A percentile compares a stretch with the other conserved stretches of the same genome.
phyloP scores from a whole-genome alignment of 2,113 vertebrate species.

The Rhea pennata region DNA sequence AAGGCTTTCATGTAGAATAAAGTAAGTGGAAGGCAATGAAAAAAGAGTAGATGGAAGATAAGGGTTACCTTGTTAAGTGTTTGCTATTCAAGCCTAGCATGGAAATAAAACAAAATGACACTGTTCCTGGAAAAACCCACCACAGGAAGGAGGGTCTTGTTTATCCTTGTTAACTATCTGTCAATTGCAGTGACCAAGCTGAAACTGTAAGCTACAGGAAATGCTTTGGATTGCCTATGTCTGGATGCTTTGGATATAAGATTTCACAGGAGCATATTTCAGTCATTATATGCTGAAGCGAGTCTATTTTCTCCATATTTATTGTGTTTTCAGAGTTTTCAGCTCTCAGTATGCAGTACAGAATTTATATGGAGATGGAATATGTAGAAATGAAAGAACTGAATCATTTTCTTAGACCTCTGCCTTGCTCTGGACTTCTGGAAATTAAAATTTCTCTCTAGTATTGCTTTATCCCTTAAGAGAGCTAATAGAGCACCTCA shows the following conservation, averaged over 20 bases:
- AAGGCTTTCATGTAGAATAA: neutral
- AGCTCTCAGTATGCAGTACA: accelerated
- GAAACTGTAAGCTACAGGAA: neutral
- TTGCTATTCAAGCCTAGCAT: neutral
- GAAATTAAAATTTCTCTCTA: neutral
- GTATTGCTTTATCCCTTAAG: neutral
- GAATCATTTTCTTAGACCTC: neutral
- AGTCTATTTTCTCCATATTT: neutral
- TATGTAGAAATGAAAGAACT: neutral
- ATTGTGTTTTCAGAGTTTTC: neutral
- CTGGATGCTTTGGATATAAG: accelerated
- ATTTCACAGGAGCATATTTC: neutral
- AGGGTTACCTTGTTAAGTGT: neutral
- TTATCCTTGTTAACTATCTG: neutral
- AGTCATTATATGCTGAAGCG: neutral
- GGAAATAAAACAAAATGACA: neutral
- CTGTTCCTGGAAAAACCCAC: neutral
- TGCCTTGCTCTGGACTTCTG: neutral
- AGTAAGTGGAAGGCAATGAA: neutral
- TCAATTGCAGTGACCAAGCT: neutral
- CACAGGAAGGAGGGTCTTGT: neutral
- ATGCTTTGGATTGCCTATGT: neutral
- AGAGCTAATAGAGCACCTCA: neutral
- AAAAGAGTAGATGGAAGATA: neutral
- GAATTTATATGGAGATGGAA: neutral